phyloP scores from a whole-genome alignment of 2,113 vertebrate species.

The Lophotis ruficrista region DNA sequence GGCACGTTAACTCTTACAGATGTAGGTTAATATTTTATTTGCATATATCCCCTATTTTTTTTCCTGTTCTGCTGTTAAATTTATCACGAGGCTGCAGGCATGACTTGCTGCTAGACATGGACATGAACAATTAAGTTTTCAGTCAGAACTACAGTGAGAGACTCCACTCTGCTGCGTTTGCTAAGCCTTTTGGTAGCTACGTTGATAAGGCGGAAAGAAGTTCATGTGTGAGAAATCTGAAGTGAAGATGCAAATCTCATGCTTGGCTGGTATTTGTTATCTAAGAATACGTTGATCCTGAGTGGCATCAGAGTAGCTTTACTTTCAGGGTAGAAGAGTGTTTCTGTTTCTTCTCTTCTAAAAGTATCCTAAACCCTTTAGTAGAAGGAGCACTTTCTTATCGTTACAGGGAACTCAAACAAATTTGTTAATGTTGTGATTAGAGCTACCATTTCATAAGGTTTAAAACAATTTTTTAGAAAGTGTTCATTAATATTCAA shows the following conservation, averaged over 20 bases:
- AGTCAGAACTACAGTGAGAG: slow-evolving; percentile 35
- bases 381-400: not conserved
- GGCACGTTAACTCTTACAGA: slow-evolving; percentile 53
- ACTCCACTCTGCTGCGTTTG: slow-evolving; percentile 30
- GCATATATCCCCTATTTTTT: slow-evolving; percentile 38
- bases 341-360: not conserved
- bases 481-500: not conserved
- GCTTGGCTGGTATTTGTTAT: slow-evolving; percentile 57
- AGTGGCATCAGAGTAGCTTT: slow-evolving; percentile 34
- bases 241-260: slow-evolving; percentile 73
- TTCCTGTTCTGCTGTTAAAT: slow-evolving; percentile 42
- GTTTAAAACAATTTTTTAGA: not conserved
- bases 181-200: slow-evolving; percentile 56
- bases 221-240: slow-evolving; percentile 57
- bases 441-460: not conserved
- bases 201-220: slow-evolving; percentile 63
- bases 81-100: slow-evolving; percentile 72
- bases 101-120: slow-evolving; percentile 44
- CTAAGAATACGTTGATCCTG: slow-evolving; percentile 56
- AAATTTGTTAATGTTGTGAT: not conserved
- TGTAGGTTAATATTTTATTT: slow-evolving; percentile 69
- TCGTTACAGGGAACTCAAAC: not conserved
- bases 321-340: not conserved
- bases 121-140: slow-evolving; percentile 68
- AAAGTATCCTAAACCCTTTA: not conserved